A percentile compares a stretch with the other conserved stretches of the same genome.
These are phyloP conservation scores for Caenorhabditis remanei DNA, from an alignment of 1,140 invertebrate genomes.

Conservation along the genomic window DNA sequence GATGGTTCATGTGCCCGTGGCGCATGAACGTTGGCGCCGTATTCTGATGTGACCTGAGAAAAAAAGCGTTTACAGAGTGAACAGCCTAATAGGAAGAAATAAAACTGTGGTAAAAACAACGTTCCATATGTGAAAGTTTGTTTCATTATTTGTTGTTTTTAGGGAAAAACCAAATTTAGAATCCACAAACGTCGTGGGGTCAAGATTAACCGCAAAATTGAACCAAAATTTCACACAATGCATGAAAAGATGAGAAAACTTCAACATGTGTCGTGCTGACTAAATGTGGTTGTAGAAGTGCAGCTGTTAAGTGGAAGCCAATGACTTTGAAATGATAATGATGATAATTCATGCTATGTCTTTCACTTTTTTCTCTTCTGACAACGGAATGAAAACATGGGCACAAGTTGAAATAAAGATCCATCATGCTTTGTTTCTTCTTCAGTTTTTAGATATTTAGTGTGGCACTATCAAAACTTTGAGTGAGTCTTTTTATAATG, in stretches of 20 bases:
- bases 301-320: constrained; percentile 29
- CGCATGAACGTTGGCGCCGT: constrained; percentile 63
- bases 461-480: constrained; percentile 41
- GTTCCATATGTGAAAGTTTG: constrained; percentile 35
- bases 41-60: constrained; percentile 51
- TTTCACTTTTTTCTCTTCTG: background rate
- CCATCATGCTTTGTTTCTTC: constrained; percentile 41
- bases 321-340: constrained; percentile 10
- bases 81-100: background rate
- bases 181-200: background rate
- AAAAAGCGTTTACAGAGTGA: background rate
- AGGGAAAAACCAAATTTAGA: constrained; percentile 6
- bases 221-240: constrained; percentile 54
- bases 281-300: constrained; percentile 24
- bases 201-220: constrained; percentile 40
- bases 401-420: constrained; percentile 36
- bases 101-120: background rate
- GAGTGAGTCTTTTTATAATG: background rate
- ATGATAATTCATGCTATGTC: constrained; percentile 12
- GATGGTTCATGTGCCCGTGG: constrained; percentile 65
- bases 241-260: constrained; percentile 27
- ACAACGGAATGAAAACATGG: constrained; percentile 34
- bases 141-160: background rate
- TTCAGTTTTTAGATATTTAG: constrained; percentile 10
- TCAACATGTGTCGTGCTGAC: constrained; percentile 13